phyloP scores from a whole-genome alignment of 2,797 vertebrate genomes.

The Poeciliopsis paucimaculata region DNA sequence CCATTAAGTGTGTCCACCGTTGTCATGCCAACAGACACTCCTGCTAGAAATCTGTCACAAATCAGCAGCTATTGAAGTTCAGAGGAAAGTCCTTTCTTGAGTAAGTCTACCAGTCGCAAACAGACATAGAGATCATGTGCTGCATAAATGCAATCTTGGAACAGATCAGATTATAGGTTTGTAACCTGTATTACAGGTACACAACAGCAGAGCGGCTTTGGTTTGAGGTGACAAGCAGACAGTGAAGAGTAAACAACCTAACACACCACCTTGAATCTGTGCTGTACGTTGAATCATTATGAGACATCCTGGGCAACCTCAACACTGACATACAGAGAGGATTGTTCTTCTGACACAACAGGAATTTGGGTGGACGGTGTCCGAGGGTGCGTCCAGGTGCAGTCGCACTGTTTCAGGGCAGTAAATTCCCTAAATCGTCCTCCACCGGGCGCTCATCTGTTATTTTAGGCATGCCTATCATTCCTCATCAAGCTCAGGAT shows the following conservation, averaged over 20 bases:
- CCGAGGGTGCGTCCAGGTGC: constrained; percentile 21
- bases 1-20: not conserved
- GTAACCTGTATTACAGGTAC: not conserved
- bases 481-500: constrained; percentile 32
- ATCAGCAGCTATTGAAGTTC: not conserved
- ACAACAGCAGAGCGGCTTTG: not conserved
- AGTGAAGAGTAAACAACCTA: not conserved
- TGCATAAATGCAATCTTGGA: constrained; percentile 1
- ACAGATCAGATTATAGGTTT: not conserved
- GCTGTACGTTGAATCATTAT: not conserved
- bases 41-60: not conserved
- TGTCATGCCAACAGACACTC: constrained; percentile 3
- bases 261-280: not conserved
- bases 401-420: not conserved
- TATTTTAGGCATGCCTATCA: constrained; percentile 46
- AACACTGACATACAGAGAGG: not conserved
- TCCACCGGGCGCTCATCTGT: constrained; percentile 8
- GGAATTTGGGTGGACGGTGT: not conserved
- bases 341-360: not conserved
- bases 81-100: not conserved
- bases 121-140: not conserved
- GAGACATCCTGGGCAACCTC: not conserved
- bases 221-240: not conserved
- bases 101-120: constrained; percentile 6
- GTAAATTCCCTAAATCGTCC: constrained; percentile 9